Evolutionary conservation across 2,888 invertebrate species (phyloP).

Genomic region (Pachydiplax longipennis): DNA sequence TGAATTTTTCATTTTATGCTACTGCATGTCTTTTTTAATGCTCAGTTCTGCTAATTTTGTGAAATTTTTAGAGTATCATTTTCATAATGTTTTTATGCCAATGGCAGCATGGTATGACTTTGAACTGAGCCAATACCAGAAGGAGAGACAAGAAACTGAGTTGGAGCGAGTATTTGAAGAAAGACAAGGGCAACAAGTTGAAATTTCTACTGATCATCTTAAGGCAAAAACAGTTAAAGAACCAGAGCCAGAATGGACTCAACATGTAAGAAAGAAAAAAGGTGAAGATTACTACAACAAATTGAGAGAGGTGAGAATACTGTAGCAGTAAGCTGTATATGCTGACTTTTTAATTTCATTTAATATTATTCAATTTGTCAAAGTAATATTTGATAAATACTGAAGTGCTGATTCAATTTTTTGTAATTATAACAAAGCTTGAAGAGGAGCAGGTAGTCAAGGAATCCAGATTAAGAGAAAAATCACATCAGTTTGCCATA

Average conservation of each 20-base stretch:
- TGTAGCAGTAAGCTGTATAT: background rate
- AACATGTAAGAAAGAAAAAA: conserved; percentile 77
- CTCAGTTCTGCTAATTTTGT: background rate
- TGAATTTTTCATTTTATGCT: background rate
- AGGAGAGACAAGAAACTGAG: conserved; percentile 82
- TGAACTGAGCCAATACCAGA: conserved; percentile 84
- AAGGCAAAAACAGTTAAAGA: conserved; percentile 72
- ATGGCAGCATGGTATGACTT: conserved; percentile 87
- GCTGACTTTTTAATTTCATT: background rate
- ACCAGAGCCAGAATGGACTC: conserved; percentile 86
- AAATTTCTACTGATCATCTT: conserved; percentile 65
- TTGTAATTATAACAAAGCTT: conserved; percentile 58
- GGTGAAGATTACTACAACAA: conserved; percentile 82
- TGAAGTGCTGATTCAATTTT: background rate
- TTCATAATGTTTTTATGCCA: conserved; percentile 39
- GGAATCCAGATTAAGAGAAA: conserved; percentile 79
- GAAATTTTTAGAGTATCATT: background rate
- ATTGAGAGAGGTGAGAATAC: conserved; percentile 67
- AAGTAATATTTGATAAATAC: background rate
- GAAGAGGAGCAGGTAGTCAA: conserved; percentile 86
- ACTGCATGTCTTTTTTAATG: conserved; percentile 15
- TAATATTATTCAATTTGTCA: background rate
- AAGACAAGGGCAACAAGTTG: conserved; percentile 71
- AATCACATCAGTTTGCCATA: conserved; percentile 81
- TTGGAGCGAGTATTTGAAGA: conserved; percentile 89